Evolutionary conservation across 2,797 vertebrate genomes (phyloP).

Genomic region (Dendrocincla fuliginosa): DNA sequence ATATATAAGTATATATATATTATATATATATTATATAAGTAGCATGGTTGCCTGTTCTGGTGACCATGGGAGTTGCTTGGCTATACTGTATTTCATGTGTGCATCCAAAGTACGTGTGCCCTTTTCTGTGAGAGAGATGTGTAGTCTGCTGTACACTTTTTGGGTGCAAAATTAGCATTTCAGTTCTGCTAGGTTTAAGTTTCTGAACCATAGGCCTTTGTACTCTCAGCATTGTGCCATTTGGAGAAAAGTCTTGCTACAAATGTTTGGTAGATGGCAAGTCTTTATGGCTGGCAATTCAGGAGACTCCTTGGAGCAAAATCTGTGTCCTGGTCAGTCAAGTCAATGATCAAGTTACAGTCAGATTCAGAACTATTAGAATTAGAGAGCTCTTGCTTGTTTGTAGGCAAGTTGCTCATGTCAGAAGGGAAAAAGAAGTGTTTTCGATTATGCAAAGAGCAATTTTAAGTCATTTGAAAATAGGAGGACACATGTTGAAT

Average conservation of each 20-base stretch:
- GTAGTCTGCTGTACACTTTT: neutral
- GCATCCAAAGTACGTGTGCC: neutral
- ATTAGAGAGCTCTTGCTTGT: neutral
- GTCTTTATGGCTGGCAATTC: accelerated
- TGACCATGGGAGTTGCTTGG: neutral
- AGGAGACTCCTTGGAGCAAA: neutral
- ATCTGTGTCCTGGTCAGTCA: neutral
- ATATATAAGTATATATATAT: too few species aligned
- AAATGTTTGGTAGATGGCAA: neutral
- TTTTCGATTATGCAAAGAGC: neutral
- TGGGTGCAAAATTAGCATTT: neutral
- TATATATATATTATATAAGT: too few species aligned
- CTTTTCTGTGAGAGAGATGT: neutral
- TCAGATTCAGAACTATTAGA: neutral
- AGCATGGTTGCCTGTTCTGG: neutral
- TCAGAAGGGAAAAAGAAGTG: neutral
- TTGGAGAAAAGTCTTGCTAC: neutral
- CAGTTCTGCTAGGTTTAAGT: neutral
- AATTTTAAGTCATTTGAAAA: neutral
- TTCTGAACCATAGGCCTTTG: neutral
- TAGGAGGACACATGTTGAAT: neutral
- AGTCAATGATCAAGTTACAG: neutral
- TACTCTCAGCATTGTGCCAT: neutral
- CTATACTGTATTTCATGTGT: neutral
- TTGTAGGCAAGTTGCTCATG: neutral